These are phyloP conservation scores for Athene cunicularia DNA, from an alignment of 2,113 vertebrate genomes.

Conservation along the genomic window DNA sequence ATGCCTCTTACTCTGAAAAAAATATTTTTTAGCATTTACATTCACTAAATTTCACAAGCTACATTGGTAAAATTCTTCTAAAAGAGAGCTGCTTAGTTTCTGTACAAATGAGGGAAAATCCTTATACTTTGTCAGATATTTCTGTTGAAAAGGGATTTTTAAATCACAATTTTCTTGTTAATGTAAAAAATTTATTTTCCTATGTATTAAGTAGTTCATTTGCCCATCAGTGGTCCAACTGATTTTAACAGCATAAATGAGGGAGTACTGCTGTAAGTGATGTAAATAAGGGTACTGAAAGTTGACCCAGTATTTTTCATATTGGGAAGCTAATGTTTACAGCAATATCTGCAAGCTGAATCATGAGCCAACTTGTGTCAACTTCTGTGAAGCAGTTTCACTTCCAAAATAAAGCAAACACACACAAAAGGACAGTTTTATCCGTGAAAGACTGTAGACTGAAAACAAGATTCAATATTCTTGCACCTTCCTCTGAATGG, in stretches of 20 bases:
- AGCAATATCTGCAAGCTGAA: slow-evolving; percentile 1
- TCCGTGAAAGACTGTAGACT: background rate
- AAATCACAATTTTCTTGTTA: background rate
- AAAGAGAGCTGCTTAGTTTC: background rate
- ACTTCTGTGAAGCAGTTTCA: background rate
- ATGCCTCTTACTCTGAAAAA: background rate
- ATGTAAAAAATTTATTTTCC: background rate
- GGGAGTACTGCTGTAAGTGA: background rate
- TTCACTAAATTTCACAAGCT: background rate
- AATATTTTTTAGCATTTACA: background rate
- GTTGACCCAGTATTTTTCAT: background rate
- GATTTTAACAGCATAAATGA: background rate
- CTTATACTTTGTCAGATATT: background rate
- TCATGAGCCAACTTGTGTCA: background rate
- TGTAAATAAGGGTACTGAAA: background rate
- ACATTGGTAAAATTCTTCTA: background rate
- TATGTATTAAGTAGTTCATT: background rate
- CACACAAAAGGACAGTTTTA: background rate
- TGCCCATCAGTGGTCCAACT: background rate
- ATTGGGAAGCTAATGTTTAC: background rate
- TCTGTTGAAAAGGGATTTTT: background rate
- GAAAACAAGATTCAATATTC: background rate
- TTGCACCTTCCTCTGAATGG: background rate
- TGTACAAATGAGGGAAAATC: background rate
- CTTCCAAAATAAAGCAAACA: background rate